These are phyloP conservation scores for Colletes gigas DNA, from an alignment of 1,140 invertebrate genomes.

Conservation along the genomic window DNA sequence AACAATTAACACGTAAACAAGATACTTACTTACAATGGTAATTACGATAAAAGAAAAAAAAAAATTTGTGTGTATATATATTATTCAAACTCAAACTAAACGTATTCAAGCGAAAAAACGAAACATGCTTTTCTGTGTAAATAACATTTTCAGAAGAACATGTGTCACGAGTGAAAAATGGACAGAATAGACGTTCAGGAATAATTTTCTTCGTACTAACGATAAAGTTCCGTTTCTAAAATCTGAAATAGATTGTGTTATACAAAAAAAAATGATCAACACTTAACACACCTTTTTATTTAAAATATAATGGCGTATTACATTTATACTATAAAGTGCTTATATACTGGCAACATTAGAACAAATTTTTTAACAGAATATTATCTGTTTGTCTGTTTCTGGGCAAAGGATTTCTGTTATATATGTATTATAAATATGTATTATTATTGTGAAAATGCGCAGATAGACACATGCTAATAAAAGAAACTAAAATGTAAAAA, in stretches of 20 bases:
- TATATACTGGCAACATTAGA: slow-evolving; percentile 37
- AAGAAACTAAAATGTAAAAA: slow-evolving; percentile 38
- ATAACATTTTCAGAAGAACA: slow-evolving; percentile 36
- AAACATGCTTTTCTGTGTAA: slow-evolving; percentile 33
- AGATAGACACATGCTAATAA: slow-evolving; percentile 45
- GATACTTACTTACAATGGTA: slow-evolving; percentile 17
- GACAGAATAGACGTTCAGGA: slow-evolving; percentile 21
- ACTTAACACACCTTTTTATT: slow-evolving; percentile 47
- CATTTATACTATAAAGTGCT: slow-evolving; percentile 36
- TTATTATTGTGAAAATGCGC: slow-evolving; percentile 51
- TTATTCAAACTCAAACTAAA: slow-evolving; percentile 44
- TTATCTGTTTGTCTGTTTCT: slow-evolving; percentile 27
- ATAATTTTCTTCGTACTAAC: slow-evolving; percentile 1
- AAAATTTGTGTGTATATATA: slow-evolving; percentile 33
- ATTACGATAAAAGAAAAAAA: slow-evolving; percentile 27
- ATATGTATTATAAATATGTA: slow-evolving; percentile 50
- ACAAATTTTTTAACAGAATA: slow-evolving; percentile 46
- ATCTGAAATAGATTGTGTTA: slow-evolving; percentile 12
- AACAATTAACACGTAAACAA: slow-evolving; percentile 37
- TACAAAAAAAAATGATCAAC: slow-evolving; percentile 20
- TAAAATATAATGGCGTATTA: slow-evolving; percentile 33
- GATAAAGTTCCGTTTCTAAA: slow-evolving; percentile 22
- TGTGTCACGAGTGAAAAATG: slow-evolving; percentile 6
- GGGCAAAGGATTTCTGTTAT: slow-evolving; percentile 47
- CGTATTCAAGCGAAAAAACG: slow-evolving; percentile 38